Conservation (phyloP, 2,113 vertebrate genomes). For the Girardinichthys multiradiatus region DNA sequence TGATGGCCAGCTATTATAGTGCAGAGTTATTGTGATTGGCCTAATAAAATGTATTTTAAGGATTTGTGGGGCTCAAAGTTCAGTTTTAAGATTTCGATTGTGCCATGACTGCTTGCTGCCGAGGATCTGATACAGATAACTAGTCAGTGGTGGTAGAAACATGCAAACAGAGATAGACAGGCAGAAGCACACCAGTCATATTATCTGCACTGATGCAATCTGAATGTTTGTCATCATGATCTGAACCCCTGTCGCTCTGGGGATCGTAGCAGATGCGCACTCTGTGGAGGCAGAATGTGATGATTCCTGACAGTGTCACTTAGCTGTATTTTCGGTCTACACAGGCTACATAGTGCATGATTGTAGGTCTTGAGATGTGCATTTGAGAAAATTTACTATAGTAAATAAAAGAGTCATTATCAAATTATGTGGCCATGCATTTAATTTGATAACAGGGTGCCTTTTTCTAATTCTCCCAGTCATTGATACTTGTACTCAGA, state of each 20-base stretch:
- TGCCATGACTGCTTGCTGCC: neutral
- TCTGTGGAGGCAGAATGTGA: neutral
- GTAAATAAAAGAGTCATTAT: neutral
- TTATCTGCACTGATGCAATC: slow-evolving; percentile 60
- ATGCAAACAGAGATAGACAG: too few relatives aligned
- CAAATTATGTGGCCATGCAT: neutral
- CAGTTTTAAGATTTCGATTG: neutral
- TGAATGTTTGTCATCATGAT: slow-evolving; percentile 30
- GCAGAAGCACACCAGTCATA: slow-evolving; percentile 32
- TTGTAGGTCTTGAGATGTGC: too few relatives aligned
- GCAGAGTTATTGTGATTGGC: neutral
- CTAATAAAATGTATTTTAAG: neutral
- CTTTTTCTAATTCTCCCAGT: neutral
- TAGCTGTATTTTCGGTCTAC: slow-evolving; percentile 12
- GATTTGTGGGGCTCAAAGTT: neutral
- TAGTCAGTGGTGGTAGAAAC: too few relatives aligned
- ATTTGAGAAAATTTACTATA: too few relatives aligned
- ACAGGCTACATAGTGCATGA: neutral
- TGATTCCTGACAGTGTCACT: slow-evolving; percentile 19
- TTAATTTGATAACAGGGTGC: neutral
- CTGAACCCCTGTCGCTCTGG: neutral
- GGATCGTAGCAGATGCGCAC: neutral
- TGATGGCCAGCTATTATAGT: neutral
- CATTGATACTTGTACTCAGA: neutral
- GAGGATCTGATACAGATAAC: too few relatives aligned